Base-by-base conservation (phyloP, 2,888 invertebrate genomes). In the Panzeria rudis region DNA sequence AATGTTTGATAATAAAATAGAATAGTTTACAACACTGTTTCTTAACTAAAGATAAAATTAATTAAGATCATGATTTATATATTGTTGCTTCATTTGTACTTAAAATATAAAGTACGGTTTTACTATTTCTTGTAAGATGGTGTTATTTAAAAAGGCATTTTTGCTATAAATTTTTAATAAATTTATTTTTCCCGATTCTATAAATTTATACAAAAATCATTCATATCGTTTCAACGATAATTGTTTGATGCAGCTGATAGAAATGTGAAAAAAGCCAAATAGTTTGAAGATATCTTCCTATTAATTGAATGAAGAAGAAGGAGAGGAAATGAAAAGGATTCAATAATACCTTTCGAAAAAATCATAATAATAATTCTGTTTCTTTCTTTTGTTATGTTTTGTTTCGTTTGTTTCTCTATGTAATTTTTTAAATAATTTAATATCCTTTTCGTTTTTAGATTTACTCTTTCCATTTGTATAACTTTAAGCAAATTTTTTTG, bases 211-310 rank as follows among this genome's bases (percentile, higher is more conserved):
- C 20, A 78, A 56, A 64, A 76, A 61, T 77, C 35, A 72, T 83
- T 86, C 79, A 77, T 86, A 81, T 82, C 86, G 82, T 81, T 68
- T 41, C 23, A 75, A 83, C 86, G 86, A 86, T 84, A 84, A 71
- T 77, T 85, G 85, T 86, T 84, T 78, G 32, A 69, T 68, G 41
- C 35, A 25, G 17, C 59, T 64, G 4, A 44, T 9, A 44, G 52
- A 76, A 66, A 64, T 6, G 20, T 66, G 50, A 29, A 56, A 61
- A n/a, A n/a, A n/a, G n/a, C n/a, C n/a, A n/a, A n/a, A n/a, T n/a
- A n/a, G n/a, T n/a, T n/a, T n/a, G n/a, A n/a, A 66, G 0, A 32
- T 17, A 50, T 47, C 44, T 44, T 72, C 59, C 7, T 38, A 8
- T 52, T 62, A n/a, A 25, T 61, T 52, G n/a, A 4, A 23, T 20